phyloP scores from a whole-genome alignment of 2,888 invertebrate genomes.

The Drosophila macrospina region DNA sequence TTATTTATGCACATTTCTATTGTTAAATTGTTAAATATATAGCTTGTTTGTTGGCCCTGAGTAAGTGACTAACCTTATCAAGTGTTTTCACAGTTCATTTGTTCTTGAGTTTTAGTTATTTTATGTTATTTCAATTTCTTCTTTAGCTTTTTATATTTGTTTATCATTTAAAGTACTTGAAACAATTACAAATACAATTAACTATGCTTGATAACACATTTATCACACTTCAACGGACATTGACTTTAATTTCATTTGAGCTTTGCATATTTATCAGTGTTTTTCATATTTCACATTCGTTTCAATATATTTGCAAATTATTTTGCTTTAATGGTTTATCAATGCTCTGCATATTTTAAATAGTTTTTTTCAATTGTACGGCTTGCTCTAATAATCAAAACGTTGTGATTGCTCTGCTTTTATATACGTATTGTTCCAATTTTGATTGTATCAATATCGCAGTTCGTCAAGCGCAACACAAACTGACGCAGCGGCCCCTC shows the following conservation, averaged over 20 bases:
- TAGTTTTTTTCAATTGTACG: neutral
- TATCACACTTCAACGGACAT: neutral
- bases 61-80: no score
- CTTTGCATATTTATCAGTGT: neutral
- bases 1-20: no score
- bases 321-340: neutral
- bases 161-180: no score
- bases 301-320: neutral
- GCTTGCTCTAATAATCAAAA: constrained; percentile 3
- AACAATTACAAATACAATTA: neutral
- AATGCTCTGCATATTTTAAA: neutral
- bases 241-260: neutral
- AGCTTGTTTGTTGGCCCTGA: no score
- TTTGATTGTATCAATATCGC: constrained; percentile 40
- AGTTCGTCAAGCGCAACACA: constrained; percentile 33
- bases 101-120: no score
- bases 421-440: constrained; percentile 11
- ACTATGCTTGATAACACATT: neutral
- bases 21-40: no score
- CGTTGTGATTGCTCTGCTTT: constrained; percentile 6
- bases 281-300: neutral
- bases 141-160: no score
- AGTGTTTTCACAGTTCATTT: no score
- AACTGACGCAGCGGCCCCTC: constrained; percentile 33
- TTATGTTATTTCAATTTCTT: no score